Evolutionary conservation across 2,888 invertebrate species (phyloP).

Genomic region (Drosophila lutescens): DNA sequence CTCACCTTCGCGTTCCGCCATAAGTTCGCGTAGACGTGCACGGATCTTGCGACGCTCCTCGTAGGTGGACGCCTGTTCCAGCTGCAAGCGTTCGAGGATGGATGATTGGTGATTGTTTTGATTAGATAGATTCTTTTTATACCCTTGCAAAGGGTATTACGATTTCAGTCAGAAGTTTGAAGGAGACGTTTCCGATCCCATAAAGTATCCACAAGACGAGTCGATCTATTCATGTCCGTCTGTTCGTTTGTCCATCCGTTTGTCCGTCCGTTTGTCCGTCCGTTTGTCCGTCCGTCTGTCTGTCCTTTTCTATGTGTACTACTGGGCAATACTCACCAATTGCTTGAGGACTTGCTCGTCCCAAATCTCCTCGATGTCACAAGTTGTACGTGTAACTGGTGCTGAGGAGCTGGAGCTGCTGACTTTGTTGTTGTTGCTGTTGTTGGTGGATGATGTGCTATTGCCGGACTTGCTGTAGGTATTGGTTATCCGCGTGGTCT

Average conservation of each 20-base stretch:
- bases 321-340: conserved; percentile 86
- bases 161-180: too few relatives aligned
- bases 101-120: not conserved
- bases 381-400: conserved; percentile 85
- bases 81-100: conserved; percentile 85
- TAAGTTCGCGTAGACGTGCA: conserved; percentile 91
- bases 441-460: conserved; percentile 52
- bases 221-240: too few relatives aligned
- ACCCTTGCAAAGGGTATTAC: too few relatives aligned
- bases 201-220: too few relatives aligned
- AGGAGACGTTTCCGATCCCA: too few relatives aligned
- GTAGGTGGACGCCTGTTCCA: conserved; percentile 94
- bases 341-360: conserved; percentile 90
- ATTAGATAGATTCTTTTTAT: too few relatives aligned
- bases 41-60: conserved; percentile 93
- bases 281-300: too few relatives aligned
- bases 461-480: conserved; percentile 80
- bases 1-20: conserved; percentile 94
- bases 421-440: conserved; percentile 20
- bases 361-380: conserved; percentile 90
- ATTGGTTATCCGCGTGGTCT: conserved; percentile 84
- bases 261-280: too few relatives aligned
- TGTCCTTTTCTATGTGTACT: too few relatives aligned
- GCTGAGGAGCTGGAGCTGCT: conserved; percentile 83
- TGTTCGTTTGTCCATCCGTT: too few relatives aligned